These are phyloP conservation scores for Pollachius pollachius DNA, from an alignment of 2,113 vertebrate genomes.

Conservation along the genomic window DNA sequence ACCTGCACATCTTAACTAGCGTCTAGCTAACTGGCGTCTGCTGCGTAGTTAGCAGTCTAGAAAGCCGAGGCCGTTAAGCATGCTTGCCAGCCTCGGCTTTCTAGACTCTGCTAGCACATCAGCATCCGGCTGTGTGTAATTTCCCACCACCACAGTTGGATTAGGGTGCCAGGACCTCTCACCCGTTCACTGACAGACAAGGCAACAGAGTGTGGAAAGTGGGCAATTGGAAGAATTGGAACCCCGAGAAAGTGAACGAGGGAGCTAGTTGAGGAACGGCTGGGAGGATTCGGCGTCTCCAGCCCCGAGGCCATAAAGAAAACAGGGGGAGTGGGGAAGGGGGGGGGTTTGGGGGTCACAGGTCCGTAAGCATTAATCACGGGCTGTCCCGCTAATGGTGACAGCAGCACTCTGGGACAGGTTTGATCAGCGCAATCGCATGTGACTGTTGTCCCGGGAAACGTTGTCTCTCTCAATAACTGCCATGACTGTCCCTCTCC, in stretches of 20 bases:
- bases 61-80: too few relatives aligned
- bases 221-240: neutral
- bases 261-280: neutral
- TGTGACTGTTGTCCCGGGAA: conserved; percentile 65
- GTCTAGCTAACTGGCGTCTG: too few relatives aligned
- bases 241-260: neutral
- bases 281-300: neutral
- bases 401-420: conserved; percentile 49
- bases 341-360: conserved; percentile 33
- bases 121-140: neutral
- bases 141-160: neutral
- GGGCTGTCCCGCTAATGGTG: conserved; percentile 70
- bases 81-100: too few relatives aligned
- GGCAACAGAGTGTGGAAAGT: neutral
- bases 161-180: neutral
- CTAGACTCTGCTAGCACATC: too few relatives aligned
- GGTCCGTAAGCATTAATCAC: conserved; percentile 75
- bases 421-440: conserved; percentile 69
- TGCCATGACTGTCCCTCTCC: conserved; percentile 3
- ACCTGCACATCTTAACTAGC: too few relatives aligned
- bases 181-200: neutral
- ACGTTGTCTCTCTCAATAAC: conserved; percentile 64
- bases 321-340: neutral
- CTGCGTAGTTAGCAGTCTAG: too few relatives aligned
- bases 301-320: neutral